Evolutionary conservation across 2,797 vertebrate species (phyloP).

Genomic region (Channallabes apus): DNA sequence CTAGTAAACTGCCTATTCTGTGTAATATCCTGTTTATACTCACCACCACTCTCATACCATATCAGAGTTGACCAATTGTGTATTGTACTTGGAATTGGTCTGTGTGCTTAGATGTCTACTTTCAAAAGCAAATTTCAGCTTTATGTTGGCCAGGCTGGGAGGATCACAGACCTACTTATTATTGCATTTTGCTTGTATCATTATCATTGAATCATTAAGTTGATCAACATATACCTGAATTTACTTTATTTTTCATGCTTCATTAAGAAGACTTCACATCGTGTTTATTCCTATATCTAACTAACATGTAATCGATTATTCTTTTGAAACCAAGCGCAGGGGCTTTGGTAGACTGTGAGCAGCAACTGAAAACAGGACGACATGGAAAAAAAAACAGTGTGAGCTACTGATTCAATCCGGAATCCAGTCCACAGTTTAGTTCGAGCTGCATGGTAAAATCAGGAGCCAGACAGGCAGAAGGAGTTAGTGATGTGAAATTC

Average conservation of each 20-base stretch:
- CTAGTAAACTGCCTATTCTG: not conserved
- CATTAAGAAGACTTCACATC: not conserved
- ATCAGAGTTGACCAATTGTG: not conserved
- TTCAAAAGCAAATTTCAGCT: not conserved
- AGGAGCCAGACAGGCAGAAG: conserved; percentile 82
- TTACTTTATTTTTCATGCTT: not conserved
- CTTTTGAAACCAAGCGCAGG: not conserved
- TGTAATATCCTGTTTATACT: conserved; percentile 4
- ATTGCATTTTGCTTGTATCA: conserved; percentile 1
- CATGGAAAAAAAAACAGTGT: not conserved
- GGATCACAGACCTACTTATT: not conserved
- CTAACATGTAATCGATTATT: not conserved
- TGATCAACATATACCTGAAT: not conserved
- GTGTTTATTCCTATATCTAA: not conserved
- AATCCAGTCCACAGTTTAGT: conserved; percentile 67
- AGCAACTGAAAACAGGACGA: conserved; percentile 7
- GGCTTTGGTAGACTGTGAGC: conserved; percentile 2
- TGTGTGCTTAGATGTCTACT: not conserved
- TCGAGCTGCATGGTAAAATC: conserved; percentile 70
- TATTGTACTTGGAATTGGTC: not conserved
- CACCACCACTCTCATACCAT: not conserved
- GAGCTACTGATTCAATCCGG: not conserved
- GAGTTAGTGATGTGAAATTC: conserved; percentile 78
- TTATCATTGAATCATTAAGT: not conserved
- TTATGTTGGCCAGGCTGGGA: not conserved